Evolutionary conservation across 2,888 invertebrate species (phyloP).

Genomic region (Acanthosoma haemorrhoidale): DNA sequence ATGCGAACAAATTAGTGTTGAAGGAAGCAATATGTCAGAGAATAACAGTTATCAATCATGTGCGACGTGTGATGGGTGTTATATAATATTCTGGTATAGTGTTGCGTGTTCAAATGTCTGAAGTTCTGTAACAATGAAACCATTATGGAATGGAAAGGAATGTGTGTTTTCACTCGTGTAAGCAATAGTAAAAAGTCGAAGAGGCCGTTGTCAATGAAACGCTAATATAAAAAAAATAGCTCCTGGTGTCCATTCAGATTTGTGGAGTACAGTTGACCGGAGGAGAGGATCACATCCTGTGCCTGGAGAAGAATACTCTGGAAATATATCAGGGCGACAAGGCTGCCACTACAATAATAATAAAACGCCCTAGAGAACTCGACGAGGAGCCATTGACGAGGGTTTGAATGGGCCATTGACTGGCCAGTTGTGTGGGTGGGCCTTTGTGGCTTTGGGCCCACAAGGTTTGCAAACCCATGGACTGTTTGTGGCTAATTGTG

Average conservation of each 20-base stretch:
- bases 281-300: no score
- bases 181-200: neutral
- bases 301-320: no score
- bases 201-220: neutral
- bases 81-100: no score
- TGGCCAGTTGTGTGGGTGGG: neutral
- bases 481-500: neutral
- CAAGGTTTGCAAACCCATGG: constrained; percentile 8
- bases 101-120: no score
- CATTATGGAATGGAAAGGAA: neutral
- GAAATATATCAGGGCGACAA: no score
- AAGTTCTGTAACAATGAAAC: no score
- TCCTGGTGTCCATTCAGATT: neutral
- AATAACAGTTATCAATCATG: no score
- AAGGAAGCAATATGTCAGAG: no score
- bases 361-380: no score
- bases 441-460: neutral
- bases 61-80: no score
- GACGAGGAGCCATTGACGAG: neutral
- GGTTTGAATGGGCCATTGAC: neutral
- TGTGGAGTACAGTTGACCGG: neutral
- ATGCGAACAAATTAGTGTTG: no score
- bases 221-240: neutral
- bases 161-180: neutral
- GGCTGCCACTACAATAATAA: neutral